Base-by-base conservation (phyloP, 2,797 vertebrate genomes). In the Melanotaenia nigrans region DNA sequence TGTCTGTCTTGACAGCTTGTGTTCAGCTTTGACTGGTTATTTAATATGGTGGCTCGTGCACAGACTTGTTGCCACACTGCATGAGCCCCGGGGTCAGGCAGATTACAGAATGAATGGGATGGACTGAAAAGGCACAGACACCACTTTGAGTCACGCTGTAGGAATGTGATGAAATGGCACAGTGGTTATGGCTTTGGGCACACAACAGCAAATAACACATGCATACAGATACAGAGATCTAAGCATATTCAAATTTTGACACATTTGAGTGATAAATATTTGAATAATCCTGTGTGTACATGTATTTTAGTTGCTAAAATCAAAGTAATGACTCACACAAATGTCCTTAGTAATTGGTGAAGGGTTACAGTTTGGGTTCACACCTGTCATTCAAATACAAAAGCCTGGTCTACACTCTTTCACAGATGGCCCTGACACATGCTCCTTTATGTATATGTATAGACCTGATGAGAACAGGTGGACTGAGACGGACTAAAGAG, bases 111-210 rank as follows among this genome's bases (percentile, higher is more conserved):
- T 92, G 90, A 92, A 90, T 90, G 75, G 85, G 82, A 53, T 38
- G 86, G 77, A 82, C 66, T 88, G 83, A 92, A 90, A 82, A 78
- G 64, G 77, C 84, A 78, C 75, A 85, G 83, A 84, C 88, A 75
- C 71, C 73, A 73, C 85, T 78, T 85, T 84, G 84, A 90, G 85
- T 94, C 91, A 93, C 54, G 67, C 83, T 79, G 66, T 28, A 62
- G 90, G 93, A 95, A 95, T 94, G 93, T 92, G 93, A 94, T 93
- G 92, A 94, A 92, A 76, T 83, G 87, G 91, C 93, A 93, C 82
- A 89, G 62, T 77, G 68, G 90, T 91, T 85, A 65, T 86, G 62
- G 59, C 68, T 71, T 62, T 61, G 60, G 59, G 25, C 54, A 38
- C 59, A 80, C 62, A 80, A 61, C 61, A 54, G 80, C 63, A 75